Conservation (phyloP, 1,140 invertebrate genomes). For the Tribolium castaneum region DNA sequence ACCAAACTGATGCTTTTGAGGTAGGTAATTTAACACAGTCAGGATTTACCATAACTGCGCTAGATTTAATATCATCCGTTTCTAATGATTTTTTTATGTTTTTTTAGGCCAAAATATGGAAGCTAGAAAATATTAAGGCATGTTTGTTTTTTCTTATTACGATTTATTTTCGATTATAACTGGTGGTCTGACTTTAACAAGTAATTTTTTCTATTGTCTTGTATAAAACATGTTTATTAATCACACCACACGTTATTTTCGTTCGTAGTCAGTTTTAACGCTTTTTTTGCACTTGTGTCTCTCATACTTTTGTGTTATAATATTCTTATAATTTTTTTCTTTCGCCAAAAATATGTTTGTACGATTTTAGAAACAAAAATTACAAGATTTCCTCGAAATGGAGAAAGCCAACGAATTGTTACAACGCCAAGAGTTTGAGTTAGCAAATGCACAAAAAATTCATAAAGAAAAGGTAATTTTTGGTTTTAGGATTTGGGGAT, state of each 20-base stretch:
- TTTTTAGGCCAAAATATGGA: conserved; percentile 71
- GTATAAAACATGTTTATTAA: too few species aligned
- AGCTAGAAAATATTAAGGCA: conserved; percentile 73
- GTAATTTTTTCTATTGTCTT: too few species aligned
- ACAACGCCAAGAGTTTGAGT: conserved; percentile 67
- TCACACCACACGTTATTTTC: too few species aligned
- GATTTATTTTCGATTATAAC: neutral
- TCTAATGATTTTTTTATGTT: conserved; percentile 61
- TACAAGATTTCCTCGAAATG: conserved; percentile 68
- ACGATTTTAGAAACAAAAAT: conserved; percentile 65
- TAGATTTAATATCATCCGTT: conserved; percentile 32
- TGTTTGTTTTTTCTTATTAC: conserved; percentile 64
- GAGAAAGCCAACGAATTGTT: conserved; percentile 68
- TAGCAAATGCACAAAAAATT: conserved; percentile 67
- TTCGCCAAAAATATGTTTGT: neutral
- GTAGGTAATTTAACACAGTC: conserved; percentile 1
- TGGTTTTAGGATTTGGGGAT: neutral
- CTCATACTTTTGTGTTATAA: neutral
- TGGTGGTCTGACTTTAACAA: too few species aligned
- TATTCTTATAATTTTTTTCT: neutral
- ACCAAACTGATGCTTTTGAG: conserved; percentile 24
- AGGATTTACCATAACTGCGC: neutral
- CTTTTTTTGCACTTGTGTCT: neutral
- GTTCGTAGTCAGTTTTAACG: neutral
- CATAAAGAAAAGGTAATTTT: conserved; percentile 67